phyloP scores from a whole-genome alignment of 2,888 invertebrate genomes.

The Cistogaster globosa region DNA sequence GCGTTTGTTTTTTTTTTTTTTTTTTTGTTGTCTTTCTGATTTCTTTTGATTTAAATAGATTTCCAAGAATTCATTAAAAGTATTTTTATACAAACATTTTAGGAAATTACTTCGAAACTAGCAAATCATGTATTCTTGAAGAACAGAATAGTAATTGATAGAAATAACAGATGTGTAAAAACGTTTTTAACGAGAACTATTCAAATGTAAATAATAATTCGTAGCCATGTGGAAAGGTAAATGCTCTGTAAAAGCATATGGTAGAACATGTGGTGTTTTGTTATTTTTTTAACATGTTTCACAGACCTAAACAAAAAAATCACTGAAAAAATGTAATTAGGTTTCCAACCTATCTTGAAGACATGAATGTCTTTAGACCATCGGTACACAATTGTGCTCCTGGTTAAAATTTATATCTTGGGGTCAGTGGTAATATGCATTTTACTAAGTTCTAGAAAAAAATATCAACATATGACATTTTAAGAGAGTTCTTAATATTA shows the following conservation, averaged over 20 bases:
- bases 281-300: too few relatives aligned
- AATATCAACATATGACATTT: too few relatives aligned
- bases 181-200: slow-evolving; percentile 9
- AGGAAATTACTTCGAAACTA: slow-evolving; percentile 25
- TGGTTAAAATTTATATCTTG: too few relatives aligned
- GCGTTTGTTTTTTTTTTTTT: slow-evolving; percentile 19
- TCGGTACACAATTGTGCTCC: too few relatives aligned
- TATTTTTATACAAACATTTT: slow-evolving; percentile 35
- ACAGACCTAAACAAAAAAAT: too few relatives aligned
- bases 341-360: too few relatives aligned
- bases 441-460: too few relatives aligned
- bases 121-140: slow-evolving; percentile 56
- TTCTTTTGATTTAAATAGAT: not conserved
- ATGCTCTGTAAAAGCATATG: not conserved
- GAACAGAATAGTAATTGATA: slow-evolving; percentile 42
- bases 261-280: not conserved
- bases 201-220: not conserved
- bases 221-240: not conserved
- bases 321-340: too few relatives aligned
- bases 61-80: slow-evolving; percentile 53
- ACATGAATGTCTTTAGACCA: too few relatives aligned
- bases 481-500: too few relatives aligned
- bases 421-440: too few relatives aligned
- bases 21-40: not conserved
- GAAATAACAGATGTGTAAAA: slow-evolving; percentile 46